Evolutionary conservation across 2,888 invertebrate species (phyloP), one percentile per base, ranked within the genome.

Genomic region (Lithophane semibrunnea): DNA sequence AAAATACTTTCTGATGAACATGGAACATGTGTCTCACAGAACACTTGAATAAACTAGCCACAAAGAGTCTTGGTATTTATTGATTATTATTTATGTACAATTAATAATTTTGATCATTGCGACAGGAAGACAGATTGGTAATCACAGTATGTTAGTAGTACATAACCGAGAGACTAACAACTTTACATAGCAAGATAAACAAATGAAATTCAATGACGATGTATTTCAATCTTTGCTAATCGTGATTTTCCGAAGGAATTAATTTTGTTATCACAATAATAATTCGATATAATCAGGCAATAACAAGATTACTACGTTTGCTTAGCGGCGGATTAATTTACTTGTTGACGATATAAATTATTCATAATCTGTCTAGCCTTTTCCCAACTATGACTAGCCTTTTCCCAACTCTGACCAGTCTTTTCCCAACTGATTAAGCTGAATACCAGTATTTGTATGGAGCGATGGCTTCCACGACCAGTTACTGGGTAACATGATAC

Each of bases 181-280:
- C 29, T 29, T 4, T 29, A 49, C 13, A 49, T 5, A 3, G 5
- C 21, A 29, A 60, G 58, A 73, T 54, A 79, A 79, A 66, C 44
- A 52, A 58, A 78, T 65, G 0, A 79, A 61, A 73, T 49, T 49
- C n/a, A 9, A 10, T 29, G 42, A 10, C 21, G 21, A 73, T 24
- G 18, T 65, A 58, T 8, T 65, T 21, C 16, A 65, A 37, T 72
- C 4, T 44, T 49, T 2, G 56, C 2, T 13, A 52, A 42, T 64
- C 52, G 10, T 44, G 29, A 73, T 73, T 47, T 49, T 16, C 44
- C 10, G 5, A 69, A 54, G 64, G 63, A 64, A 68, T 58, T 64
- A 13, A 56, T 61, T 67, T 70, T 75, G 75, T 64, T 79, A 80
- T 79, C 80, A 68, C 21, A 66, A 29, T 37, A 67, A 29, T 9